These are phyloP conservation scores for Dolichallabes microphthalmus DNA, from an alignment of 2,113 vertebrate genomes.

Conservation along the genomic window DNA sequence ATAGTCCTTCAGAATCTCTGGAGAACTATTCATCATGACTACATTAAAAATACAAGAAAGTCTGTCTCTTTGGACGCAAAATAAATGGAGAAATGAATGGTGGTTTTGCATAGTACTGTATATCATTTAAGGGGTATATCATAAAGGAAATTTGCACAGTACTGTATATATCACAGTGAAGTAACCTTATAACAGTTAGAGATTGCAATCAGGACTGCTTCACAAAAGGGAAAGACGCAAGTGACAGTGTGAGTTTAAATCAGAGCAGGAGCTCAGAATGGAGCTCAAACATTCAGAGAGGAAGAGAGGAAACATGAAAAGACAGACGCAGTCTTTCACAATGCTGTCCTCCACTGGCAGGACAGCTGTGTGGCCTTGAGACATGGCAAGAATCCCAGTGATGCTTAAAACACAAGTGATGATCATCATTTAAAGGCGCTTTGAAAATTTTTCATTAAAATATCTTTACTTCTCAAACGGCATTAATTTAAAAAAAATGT, in stretches of 20 bases:
- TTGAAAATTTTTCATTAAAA: background rate
- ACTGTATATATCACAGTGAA: too few species aligned
- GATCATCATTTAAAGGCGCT: background rate
- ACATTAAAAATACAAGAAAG: too few species aligned
- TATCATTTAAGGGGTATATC: too few species aligned
- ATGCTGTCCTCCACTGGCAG: conserved; percentile 13
- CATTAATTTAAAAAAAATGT: background rate
- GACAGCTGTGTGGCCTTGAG: conserved; percentile 40
- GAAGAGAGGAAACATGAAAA: conserved; percentile 25
- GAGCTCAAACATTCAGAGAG: background rate
- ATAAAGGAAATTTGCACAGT: too few species aligned
- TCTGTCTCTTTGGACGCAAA: too few species aligned
- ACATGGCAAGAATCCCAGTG: conserved; percentile 15
- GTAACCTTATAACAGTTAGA: too few species aligned
- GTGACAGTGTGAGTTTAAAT: background rate
- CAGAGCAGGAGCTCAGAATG: background rate
- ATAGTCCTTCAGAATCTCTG: too few species aligned
- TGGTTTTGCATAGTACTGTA: too few species aligned
- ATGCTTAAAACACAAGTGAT: background rate
- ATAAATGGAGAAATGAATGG: too few species aligned
- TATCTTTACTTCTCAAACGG: background rate
- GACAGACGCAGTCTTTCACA: conserved; percentile 35
- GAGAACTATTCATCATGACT: too few species aligned
- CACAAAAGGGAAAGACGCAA: background rate
- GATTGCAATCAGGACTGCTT: background rate